Conservation (phyloP, 2,113 vertebrate genomes). For the Ptyas mucosa region DNA sequence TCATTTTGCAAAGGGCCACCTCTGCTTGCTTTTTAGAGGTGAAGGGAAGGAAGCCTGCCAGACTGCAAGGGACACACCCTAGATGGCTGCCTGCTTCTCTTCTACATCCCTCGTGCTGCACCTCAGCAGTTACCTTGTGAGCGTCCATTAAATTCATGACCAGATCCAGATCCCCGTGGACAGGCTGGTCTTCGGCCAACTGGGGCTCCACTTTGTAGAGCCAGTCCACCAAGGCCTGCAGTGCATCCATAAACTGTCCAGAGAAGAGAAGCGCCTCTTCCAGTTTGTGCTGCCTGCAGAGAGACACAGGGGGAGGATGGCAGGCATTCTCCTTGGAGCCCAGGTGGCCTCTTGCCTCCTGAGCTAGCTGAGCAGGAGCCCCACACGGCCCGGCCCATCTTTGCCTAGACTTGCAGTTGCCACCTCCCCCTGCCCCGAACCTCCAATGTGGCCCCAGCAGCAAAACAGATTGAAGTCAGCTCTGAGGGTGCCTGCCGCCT, state of each 20-base stretch:
- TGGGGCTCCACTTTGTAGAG: conserved; percentile 95
- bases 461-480: neutral
- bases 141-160: conserved; percentile 98
- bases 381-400: fast-evolving
- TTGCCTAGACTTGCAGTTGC: neutral
- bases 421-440: too few species aligned
- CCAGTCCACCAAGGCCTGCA: conserved; percentile 97
- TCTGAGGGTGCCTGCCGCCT: neutral
- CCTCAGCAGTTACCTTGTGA: conserved; percentile 81
- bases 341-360: neutral
- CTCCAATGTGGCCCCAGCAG: neutral
- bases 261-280: conserved; percentile 98
- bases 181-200: conserved; percentile 91
- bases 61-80: neutral
- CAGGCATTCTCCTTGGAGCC: neutral
- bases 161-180: conserved; percentile 93
- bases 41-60: neutral
- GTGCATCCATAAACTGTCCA: conserved; percentile 94
- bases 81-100: neutral
- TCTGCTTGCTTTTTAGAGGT: neutral
- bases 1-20: neutral
- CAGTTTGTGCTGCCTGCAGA: conserved; percentile 92
- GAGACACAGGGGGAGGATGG: neutral
- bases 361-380: neutral
- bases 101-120: neutral